Evolutionary conservation across 2,113 vertebrate genomes (phyloP).

Genomic region (Galeopterus variegatus): DNA sequence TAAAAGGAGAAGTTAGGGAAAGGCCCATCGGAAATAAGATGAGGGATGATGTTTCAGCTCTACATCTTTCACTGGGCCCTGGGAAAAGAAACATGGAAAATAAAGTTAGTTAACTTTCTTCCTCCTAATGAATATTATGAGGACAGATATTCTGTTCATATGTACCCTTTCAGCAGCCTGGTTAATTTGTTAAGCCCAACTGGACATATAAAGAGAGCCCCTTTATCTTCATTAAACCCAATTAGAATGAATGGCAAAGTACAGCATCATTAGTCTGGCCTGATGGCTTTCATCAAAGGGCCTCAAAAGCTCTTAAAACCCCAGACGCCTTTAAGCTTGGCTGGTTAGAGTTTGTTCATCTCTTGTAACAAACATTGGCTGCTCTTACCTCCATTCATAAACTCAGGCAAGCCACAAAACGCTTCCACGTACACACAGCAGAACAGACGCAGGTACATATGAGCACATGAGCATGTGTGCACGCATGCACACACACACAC

Average conservation of each 20-base stretch:
- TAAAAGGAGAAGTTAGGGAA: slow-evolving; percentile 38
- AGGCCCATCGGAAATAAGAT: slow-evolving; percentile 28
- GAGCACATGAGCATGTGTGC: rapidly evolving
- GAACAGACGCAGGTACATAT: background rate
- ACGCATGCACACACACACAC: background rate
- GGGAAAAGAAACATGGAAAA: slow-evolving; percentile 69
- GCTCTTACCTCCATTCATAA: background rate
- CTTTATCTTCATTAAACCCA: slow-evolving; percentile 88
- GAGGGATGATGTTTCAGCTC: slow-evolving; percentile 15
- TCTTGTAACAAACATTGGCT: slow-evolving; percentile 66
- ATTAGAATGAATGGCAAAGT: slow-evolving; percentile 86
- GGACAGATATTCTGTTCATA: slow-evolving; percentile 85
- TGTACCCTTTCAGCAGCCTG: slow-evolving; percentile 75
- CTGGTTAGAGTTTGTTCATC: background rate
- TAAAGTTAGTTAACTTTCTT: slow-evolving; percentile 83
- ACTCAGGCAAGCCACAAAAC: background rate
- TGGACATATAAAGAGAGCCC: slow-evolving; percentile 83
- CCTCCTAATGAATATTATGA: slow-evolving; percentile 81
- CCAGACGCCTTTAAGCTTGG: slow-evolving; percentile 63
- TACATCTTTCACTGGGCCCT: slow-evolving; percentile 57
- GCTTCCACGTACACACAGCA: slow-evolving; percentile 9
- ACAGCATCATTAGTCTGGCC: slow-evolving; percentile 79
- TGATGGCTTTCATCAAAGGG: slow-evolving; percentile 63
- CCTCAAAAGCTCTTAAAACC: slow-evolving; percentile 67
- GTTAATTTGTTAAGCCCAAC: slow-evolving; percentile 88